Base-by-base conservation (phyloP, 2,113 vertebrate genomes). In the Chascanopsetta lugubris region DNA sequence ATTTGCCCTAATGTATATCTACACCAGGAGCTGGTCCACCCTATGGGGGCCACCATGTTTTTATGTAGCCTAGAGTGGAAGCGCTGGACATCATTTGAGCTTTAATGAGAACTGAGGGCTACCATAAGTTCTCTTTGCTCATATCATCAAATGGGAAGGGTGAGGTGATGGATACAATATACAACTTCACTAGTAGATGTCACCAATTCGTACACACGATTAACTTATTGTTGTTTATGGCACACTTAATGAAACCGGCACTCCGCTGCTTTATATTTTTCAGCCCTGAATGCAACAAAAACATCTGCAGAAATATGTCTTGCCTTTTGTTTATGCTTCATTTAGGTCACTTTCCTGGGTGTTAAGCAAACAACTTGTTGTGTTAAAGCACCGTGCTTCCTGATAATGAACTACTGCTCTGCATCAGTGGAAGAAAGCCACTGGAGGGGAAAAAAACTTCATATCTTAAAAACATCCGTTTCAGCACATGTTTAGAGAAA, bases 401-500 rank as follows among this genome's bases (percentile, higher is more conserved):
- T 32, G 47, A 62, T 69, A 71, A 68, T 42, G 61, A 70, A 63
- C 51, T 36, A 65, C 74, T 61, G 68, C 65, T 55, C 53, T 24
- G 42, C 71, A 79, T 84, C 61, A 67, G 58, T 48, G 72, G 43
- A 47, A 67, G n/a, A 7, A 25, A 46, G 43, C 21, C 27, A 51
- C 58, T 55, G 9, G 22, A 61, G 74, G n/a, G n/a, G n/a, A n/a
- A n/a, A n/a, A n/a, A n/a, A n/a, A n/a, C n/a, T n/a, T n/a, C 49
- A 61, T 48, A 53, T 79, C 62, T 75, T 29, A 58, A 65, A 62
- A 63, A 69, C 70, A 45, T 51, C 34, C 24, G 56, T 83, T 75
- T 54, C 50, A 62, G 79, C 80, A 68, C 50, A 69, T 54, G 64
- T 86, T 84, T 81, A 68, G 75, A 85, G 68, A 73, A 71, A 80